Evolutionary conservation across 1,140 invertebrate genomes (phyloP), one percentile per base, ranked within the genome.

Genomic region (Trialeurodes vaporariorum): DNA sequence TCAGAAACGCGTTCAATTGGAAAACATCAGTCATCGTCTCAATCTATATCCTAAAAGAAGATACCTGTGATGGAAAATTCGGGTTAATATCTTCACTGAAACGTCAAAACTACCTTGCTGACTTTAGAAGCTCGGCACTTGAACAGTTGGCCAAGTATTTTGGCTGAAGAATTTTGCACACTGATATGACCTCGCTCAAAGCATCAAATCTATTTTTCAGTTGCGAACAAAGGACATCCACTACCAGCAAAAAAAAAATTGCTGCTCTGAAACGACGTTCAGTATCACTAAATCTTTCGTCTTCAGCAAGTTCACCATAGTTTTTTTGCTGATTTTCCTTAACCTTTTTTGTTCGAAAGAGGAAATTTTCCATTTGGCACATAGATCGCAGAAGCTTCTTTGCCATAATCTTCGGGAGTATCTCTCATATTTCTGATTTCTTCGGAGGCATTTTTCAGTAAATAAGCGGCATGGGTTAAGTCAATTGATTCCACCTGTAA

Each of bases 221-320:
- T 62, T 62, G 61, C 11, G 23, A 62, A 5, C 1, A 62, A 5
- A 62, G 25, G 5, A 13, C 27, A 21, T 62, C 61, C 1, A 62
- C 21, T n/a, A n/a, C n/a, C 23, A 62, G 2, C 11, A 26, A 26
- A 21, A 25, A 62, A 21, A 12, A 62, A 62, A 62, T 23, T 17
- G 9, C 27, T 2, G 27, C 24, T 62, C 11, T 2, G 21, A 62
- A 62, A 25, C 23, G 11, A 12, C 27, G 11, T 25, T 62, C 2
- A 62, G 61, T 24, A 62, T 62, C 61, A 11, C 5, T 5, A 62
- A 62, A 25, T 62, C 61, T 62, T 62, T 12, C 61, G 21, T 62
- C 61, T 25, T 2, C 2, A 9, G 11, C 11, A 11, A 62, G 23
- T 62, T 62, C 24, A 62, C 27, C 61, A 25, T 25, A 62, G 23